Conservation (phyloP, 2,888 invertebrate genomes). For the Drosophila affinis region DNA sequence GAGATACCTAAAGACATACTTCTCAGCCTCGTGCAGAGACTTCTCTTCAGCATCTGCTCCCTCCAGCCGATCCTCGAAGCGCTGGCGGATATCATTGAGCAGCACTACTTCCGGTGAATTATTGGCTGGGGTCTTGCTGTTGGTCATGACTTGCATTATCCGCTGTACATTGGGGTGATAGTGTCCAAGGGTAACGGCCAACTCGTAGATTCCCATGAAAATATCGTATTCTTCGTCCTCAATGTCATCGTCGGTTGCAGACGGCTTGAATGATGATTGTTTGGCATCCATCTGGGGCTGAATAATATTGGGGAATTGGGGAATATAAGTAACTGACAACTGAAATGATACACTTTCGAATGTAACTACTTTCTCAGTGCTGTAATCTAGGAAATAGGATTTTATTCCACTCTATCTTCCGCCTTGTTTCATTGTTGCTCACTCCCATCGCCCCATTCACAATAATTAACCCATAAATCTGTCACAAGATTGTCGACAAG, state of each 20-base stretch:
- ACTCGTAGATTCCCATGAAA: constrained; percentile 6
- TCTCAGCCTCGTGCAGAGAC: constrained; percentile 9
- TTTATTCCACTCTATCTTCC: background rate
- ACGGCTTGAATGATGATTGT: background rate
- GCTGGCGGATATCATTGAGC: constrained; percentile 28
- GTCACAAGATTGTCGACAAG: constrained; percentile 62
- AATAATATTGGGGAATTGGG: background rate
- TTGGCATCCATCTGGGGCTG: constrained; percentile 1
- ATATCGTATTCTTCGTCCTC: constrained; percentile 1
- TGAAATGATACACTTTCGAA: too few species aligned
- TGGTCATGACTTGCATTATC: background rate
- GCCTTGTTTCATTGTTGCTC: background rate
- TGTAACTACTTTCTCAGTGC: constrained; percentile 23
- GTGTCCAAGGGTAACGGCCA: constrained; percentile 21
- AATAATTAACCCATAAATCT: constrained; percentile 75
- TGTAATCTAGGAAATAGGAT: constrained; percentile 12
- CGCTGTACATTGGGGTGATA: constrained; percentile 2
- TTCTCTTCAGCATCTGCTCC: background rate
- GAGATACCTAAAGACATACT: constrained; percentile 36
- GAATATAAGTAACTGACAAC: too few species aligned
- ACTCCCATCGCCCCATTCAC: constrained; percentile 16
- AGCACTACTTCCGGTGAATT: constrained; percentile 1
- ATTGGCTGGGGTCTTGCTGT: background rate
- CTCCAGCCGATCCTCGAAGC: constrained; percentile 14
- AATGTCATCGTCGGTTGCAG: background rate